Percentiles rank a stretch among this genome's conserved stretches.
Conservation (phyloP, 2,888 invertebrate species). For the Heliconius aoede region DNA sequence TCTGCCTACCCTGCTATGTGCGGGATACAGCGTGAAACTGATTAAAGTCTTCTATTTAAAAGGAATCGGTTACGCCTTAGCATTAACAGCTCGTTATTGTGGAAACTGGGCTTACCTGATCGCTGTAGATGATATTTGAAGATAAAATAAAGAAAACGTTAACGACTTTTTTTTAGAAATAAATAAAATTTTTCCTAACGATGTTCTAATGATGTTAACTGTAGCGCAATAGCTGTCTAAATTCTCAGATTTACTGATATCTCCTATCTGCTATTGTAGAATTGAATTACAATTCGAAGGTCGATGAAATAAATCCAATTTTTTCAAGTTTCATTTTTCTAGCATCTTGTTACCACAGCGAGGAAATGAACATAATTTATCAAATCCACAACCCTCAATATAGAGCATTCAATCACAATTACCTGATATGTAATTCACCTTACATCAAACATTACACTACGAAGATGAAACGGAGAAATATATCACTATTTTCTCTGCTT, state of each 20-base stretch:
- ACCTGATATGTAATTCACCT: not conserved
- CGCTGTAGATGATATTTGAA: not conserved
- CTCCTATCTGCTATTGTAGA: too few relatives aligned
- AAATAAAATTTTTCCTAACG: not conserved
- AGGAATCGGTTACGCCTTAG: not conserved
- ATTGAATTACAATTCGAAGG: not conserved
- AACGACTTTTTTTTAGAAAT: not conserved
- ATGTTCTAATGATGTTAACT: constrained; percentile 8
- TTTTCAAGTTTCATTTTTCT: too few relatives aligned
- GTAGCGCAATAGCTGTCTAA: not conserved
- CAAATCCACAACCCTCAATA: not conserved
- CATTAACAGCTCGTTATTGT: not conserved
- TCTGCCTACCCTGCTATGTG: too few relatives aligned
- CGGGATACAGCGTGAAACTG: too few relatives aligned
- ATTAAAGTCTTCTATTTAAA: too few relatives aligned
- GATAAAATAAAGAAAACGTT: not conserved
- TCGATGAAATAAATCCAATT: not conserved
- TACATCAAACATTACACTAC: not conserved
- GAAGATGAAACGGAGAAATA: not conserved
- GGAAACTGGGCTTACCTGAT: not conserved
- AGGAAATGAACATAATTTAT: too few relatives aligned
- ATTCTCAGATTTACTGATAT: not conserved
- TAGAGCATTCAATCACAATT: not conserved
- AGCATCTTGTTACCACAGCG: too few relatives aligned
- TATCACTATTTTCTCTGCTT: not conserved